Conservation (phyloP, 2,797 vertebrate species). For the Agapornis canus region DNA sequence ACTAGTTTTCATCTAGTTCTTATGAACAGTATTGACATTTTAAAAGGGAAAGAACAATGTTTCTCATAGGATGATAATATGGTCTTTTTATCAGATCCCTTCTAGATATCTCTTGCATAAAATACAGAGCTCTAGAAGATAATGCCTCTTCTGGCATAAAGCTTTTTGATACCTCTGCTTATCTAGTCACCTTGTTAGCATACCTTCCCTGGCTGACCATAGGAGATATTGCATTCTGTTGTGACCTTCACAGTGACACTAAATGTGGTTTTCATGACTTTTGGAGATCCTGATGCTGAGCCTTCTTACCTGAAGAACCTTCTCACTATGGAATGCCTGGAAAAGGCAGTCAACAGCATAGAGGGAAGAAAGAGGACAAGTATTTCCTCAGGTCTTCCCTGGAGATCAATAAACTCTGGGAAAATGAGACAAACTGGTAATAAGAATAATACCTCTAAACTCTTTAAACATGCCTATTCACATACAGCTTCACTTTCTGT, state of each 20-base stretch:
- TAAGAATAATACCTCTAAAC: not conserved
- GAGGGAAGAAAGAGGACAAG: not conserved
- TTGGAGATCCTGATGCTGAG: not conserved
- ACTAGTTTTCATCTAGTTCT: not conserved
- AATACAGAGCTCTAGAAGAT: not conserved
- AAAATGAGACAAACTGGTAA: not conserved
- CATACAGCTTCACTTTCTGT: not conserved
- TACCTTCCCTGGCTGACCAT: fast-evolving
- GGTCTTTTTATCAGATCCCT: not conserved
- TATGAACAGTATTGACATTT: not conserved
- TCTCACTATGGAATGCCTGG: not conserved
- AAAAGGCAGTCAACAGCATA: not conserved
- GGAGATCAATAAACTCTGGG: not conserved
- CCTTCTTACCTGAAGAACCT: not conserved
- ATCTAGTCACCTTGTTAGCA: not conserved
- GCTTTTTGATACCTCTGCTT: not conserved
- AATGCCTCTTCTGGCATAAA: not conserved
- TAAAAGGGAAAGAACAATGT: not conserved
- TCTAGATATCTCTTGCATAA: not conserved
- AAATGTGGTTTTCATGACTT: not conserved
- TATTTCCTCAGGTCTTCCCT: not conserved
- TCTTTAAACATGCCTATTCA: not conserved
- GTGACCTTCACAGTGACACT: not conserved
- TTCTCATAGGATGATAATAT: not conserved
- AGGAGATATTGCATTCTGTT: not conserved